Evolutionary conservation across 64 coral and sea anemone species (phyloP), one percentile per base, ranked within the genome.

Genomic region (Montipora efflorescens): DNA sequence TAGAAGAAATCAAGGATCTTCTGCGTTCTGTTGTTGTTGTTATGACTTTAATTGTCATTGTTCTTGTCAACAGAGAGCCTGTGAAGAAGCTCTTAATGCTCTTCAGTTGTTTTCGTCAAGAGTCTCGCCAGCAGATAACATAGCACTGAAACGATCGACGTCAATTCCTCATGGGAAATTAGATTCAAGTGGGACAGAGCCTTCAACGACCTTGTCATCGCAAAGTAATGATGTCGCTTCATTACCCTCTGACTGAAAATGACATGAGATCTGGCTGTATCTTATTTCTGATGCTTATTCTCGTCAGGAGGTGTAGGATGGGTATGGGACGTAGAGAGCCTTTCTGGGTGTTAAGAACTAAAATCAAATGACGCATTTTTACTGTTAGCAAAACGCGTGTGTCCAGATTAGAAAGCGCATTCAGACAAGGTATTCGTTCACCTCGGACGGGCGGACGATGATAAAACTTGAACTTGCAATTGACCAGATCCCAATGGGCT

Each of bases 1-100:
- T 0, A 36, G 36, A 36, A 36, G 36, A 36, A 36, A 36, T 36
- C 36, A 36, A 36, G 36, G 36, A 0, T 36, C 36, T 36, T 36
- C 36, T 36, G 36, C 2, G 36, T 36, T 36, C 1, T 36, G 36
- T 57, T 5, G 53, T 57, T 57, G 4, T 12, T 5, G 15, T 16
- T 16, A 5, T 36, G 15, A 36, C 45, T 66, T 55, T 82, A 8
- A 7, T 82, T 6, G 13, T 76, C 9, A 0, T 89, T 52, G 1
- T 89, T 58, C 46, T 77, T 66, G 3, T 93, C 61, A 50, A 49
- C 23, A 93, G 92, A 93, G 74, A 28, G 80, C 92, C 3, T 88
- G 92, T 88, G 84, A 85, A 55, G 92, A 93, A 93, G 92, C 85
- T 71, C 84, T 93, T 10, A 66, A 93, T 52, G 84, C 58, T 57